These are phyloP conservation scores for Conomelus anceps DNA, from an alignment of 2,888 invertebrate genomes.

Conservation along the genomic window DNA sequence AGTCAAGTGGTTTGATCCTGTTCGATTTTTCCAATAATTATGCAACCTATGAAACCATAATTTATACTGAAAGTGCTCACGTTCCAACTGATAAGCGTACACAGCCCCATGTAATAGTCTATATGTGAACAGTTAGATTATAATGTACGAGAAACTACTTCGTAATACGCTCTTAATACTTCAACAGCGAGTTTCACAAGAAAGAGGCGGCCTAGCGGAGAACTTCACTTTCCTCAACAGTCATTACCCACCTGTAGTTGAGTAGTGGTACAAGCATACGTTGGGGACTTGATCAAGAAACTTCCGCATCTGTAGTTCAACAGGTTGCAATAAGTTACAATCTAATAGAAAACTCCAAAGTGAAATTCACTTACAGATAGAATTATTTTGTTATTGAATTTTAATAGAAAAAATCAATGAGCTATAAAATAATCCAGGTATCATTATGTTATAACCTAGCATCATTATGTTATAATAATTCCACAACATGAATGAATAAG, in stretches of 20 bases:
- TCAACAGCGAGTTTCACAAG: neutral
- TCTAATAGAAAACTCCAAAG: too few relatives aligned
- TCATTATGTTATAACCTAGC: too few relatives aligned
- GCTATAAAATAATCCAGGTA: too few relatives aligned
- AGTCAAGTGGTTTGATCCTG: neutral
- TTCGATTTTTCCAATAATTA: neutral
- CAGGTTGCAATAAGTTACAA: neutral
- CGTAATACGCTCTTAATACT: neutral
- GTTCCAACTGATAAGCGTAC: neutral
- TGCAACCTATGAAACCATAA: neutral
- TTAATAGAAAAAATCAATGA: too few relatives aligned
- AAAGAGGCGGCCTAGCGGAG: neutral
- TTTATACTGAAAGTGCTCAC: neutral
- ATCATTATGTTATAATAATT: too few relatives aligned
- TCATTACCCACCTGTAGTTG: neutral
- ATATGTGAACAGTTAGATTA: neutral
- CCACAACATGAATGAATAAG: too few relatives aligned
- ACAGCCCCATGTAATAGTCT: neutral
- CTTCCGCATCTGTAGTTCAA: neutral
- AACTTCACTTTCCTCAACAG: neutral
- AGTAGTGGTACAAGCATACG: neutral
- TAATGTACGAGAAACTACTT: neutral
- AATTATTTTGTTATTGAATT: too few relatives aligned
- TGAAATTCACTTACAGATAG: too few relatives aligned
- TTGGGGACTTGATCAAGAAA: neutral